Conservation (phyloP, 2,113 vertebrate genomes). For the Neolamprologus caudopunctatus region DNA sequence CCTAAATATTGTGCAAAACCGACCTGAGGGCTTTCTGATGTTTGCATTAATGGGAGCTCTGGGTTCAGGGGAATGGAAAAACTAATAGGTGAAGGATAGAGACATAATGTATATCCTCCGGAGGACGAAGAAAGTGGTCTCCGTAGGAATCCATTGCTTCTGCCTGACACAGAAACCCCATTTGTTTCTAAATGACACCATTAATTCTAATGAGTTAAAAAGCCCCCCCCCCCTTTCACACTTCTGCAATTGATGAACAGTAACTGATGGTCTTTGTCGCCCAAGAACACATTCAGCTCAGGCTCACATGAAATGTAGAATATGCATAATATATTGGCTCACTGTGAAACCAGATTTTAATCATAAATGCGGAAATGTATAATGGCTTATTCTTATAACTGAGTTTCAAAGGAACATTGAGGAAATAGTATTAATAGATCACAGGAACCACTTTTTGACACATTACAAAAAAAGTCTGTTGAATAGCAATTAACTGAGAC, state of each 20-base stretch:
- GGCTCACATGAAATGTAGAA: not conserved
- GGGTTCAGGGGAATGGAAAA: conserved; percentile 3
- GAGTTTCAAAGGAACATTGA: not conserved
- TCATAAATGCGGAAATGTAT: not conserved
- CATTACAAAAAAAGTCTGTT: not conserved
- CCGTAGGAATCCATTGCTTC: conserved; percentile 38
- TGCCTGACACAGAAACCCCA: conserved; percentile 59
- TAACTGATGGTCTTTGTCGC: conserved; percentile 30
- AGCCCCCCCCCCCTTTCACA: not conserved
- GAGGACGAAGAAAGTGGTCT: conserved; percentile 21
- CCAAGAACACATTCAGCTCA: not conserved
- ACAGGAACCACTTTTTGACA: not conserved
- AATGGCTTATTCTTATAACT: not conserved
- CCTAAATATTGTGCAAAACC: not conserved
- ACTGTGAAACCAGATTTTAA: not conserved
- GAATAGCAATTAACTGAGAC: not conserved
- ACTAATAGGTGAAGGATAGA: not conserved
- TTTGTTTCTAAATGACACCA: conserved; percentile 62
- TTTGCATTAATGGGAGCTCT: conserved; percentile 38
- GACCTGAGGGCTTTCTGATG: conserved; percentile 2
- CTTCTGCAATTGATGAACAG: conserved; percentile 33
- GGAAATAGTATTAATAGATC: not conserved
- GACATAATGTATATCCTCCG: not conserved
- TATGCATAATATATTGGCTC: conserved; percentile 16
- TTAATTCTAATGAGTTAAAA: conserved; percentile 58